phyloP scores from a whole-genome alignment of 2,113 vertebrate species.

The Tiliqua scincoides region DNA sequence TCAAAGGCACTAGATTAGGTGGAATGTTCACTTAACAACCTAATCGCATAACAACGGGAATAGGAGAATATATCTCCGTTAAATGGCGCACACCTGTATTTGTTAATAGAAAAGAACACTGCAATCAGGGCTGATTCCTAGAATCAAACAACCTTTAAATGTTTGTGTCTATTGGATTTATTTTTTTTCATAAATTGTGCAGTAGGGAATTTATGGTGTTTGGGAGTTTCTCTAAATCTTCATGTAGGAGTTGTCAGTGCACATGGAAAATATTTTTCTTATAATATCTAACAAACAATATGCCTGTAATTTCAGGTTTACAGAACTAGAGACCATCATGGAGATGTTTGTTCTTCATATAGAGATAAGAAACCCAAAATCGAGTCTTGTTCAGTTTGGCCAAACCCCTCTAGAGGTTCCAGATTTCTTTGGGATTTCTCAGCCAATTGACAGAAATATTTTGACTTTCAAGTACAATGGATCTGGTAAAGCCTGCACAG shows the following conservation, averaged over 20 bases:
- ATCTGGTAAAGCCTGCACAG: slow-evolving; percentile 58
- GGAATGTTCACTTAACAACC: no score
- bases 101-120: neutral
- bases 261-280: slow-evolving; percentile 35
- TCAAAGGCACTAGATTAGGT: no score
- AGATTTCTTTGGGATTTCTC: slow-evolving; percentile 75
- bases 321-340: slow-evolving; percentile 71
- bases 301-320: slow-evolving; percentile 76
- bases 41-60: no score
- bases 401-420: slow-evolving; percentile 73
- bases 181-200: neutral
- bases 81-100: no score
- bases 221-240: neutral
- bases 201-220: no score
- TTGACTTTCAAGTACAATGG: slow-evolving; percentile 58
- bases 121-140: neutral
- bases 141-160: neutral
- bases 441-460: slow-evolving; percentile 70
- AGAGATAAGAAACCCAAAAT: slow-evolving; percentile 61
- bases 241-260: neutral
- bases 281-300: slow-evolving; percentile 15
- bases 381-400: slow-evolving; percentile 66
- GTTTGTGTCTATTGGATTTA: neutral
- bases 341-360: slow-evolving; percentile 73
- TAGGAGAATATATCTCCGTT: no score